A percentile compares a stretch with the other conserved stretches of the same genome.
These are phyloP conservation scores for Perca schrenkii DNA, from an alignment of 2,113 vertebrate genomes.

Conservation along the genomic window DNA sequence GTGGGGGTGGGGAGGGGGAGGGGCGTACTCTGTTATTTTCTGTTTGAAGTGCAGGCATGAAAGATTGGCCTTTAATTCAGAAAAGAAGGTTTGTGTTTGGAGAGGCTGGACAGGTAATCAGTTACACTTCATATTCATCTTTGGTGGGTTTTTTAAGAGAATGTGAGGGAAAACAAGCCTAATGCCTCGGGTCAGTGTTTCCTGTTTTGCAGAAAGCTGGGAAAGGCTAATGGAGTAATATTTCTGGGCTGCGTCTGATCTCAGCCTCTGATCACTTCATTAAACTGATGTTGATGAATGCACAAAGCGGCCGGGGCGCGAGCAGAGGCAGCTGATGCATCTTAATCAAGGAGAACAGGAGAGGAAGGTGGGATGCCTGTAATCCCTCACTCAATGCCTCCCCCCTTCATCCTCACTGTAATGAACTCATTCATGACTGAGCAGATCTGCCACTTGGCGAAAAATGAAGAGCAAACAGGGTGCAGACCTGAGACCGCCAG, in stretches of 20 bases:
- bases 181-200: constrained; percentile 60
- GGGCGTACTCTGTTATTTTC: constrained; percentile 30
- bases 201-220: constrained; percentile 52
- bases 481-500: constrained; percentile 13
- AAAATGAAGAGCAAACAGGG: constrained; percentile 18
- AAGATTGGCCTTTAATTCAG: constrained; percentile 59
- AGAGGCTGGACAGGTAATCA: constrained; percentile 56
- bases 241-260: constrained; percentile 72
- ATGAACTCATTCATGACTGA: constrained; percentile 62
- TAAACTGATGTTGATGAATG: constrained; percentile 77
- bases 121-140: constrained; percentile 56
- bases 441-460: constrained; percentile 33
- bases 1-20: background rate
- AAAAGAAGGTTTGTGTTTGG: constrained; percentile 43
- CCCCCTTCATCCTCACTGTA: constrained; percentile 37
- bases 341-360: constrained; percentile 68
- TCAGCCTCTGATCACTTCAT: constrained; percentile 80
- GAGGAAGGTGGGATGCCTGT: constrained; percentile 61
- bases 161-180: constrained; percentile 33
- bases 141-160: constrained; percentile 9
- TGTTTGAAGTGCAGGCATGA: constrained; percentile 73
- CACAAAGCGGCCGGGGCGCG: constrained; percentile 48
- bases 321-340: constrained; percentile 63
- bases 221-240: constrained; percentile 73
- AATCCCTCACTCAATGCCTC: constrained; percentile 67